phyloP scores from a whole-genome alignment of 1,140 invertebrate species.

The Hycleus cichorii region DNA sequence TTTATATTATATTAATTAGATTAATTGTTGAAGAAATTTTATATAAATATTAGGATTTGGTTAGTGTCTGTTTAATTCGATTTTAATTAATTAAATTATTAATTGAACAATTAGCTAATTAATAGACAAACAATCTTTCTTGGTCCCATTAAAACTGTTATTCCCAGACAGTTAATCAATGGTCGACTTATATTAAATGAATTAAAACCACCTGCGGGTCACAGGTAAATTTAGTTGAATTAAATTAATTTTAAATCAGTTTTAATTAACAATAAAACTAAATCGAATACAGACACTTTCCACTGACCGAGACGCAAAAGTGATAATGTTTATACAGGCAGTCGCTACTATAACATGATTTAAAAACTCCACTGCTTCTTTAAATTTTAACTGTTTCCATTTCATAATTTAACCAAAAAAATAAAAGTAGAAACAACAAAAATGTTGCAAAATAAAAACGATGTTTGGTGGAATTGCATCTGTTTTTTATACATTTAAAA shows the following conservation, averaged over 20 bases:
- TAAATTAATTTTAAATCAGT: constrained; percentile 11
- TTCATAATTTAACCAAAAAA: neutral
- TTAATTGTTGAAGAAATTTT: constrained; percentile 37
- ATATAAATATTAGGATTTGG: constrained; percentile 37
- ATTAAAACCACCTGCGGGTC: constrained; percentile 13
- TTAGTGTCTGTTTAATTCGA: constrained; percentile 20
- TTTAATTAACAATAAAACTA: constrained; percentile 12
- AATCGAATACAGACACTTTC: constrained; percentile 24
- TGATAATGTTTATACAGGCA: constrained; percentile 34
- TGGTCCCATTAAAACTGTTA: constrained; percentile 16
- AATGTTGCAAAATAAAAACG: constrained; percentile 2
- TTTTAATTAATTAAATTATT: constrained; percentile 4
- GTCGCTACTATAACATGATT: constrained; percentile 26
- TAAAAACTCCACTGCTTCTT: constrained; percentile 23
- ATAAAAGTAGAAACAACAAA: neutral
- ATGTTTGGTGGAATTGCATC: constrained; percentile 18
- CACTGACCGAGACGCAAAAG: constrained; percentile 27
- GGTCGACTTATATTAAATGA: constrained; percentile 6
- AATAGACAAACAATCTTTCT: constrained; percentile 5
- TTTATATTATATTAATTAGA: constrained; percentile 28
- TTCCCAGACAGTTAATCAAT: constrained; percentile 25
- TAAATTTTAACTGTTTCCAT: constrained; percentile 3
- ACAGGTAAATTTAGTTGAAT: constrained; percentile 15
- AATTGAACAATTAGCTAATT: constrained; percentile 1
- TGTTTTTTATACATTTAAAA: constrained; percentile 1